Conservation (phyloP, 2,888 invertebrate genomes). For the Pilophorus perplexus region DNA sequence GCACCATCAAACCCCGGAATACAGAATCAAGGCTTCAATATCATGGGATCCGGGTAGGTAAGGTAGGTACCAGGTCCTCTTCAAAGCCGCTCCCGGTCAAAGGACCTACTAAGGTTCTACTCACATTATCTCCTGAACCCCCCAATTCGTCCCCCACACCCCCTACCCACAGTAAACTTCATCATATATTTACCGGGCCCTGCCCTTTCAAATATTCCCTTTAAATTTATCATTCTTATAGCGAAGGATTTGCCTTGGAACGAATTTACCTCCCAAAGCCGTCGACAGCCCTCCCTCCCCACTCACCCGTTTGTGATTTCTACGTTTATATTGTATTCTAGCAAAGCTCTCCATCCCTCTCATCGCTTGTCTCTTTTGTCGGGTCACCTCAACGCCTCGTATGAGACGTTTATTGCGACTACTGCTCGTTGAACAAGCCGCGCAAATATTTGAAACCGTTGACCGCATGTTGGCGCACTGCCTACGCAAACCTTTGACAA, state of each 20-base stretch:
- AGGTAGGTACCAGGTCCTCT: too few relatives aligned
- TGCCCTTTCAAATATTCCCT: conserved; percentile 34
- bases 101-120: conserved; percentile 31
- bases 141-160: neutral
- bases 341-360: too few relatives aligned
- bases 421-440: too few relatives aligned
- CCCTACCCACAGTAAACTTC: conserved; percentile 19
- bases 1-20: conserved; percentile 33
- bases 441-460: too few relatives aligned
- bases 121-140: conserved; percentile 22
- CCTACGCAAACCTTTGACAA: too few relatives aligned
- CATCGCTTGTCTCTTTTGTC: too few relatives aligned
- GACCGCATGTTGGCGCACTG: too few relatives aligned
- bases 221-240: conserved; percentile 34
- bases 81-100: conserved; percentile 26
- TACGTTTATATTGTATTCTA: too few relatives aligned
- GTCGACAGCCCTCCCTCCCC: too few relatives aligned
- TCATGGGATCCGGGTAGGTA: conserved; percentile 14
- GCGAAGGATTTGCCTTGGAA: conserved; percentile 12
- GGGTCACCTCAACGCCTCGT: too few relatives aligned
- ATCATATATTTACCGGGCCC: conserved; percentile 23
- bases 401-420: too few relatives aligned
- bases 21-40: conserved; percentile 31
- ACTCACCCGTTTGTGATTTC: too few relatives aligned
- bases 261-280: conserved; percentile 15